Conservation (phyloP, 2,888 invertebrate species). For the Melieria picta region DNA sequence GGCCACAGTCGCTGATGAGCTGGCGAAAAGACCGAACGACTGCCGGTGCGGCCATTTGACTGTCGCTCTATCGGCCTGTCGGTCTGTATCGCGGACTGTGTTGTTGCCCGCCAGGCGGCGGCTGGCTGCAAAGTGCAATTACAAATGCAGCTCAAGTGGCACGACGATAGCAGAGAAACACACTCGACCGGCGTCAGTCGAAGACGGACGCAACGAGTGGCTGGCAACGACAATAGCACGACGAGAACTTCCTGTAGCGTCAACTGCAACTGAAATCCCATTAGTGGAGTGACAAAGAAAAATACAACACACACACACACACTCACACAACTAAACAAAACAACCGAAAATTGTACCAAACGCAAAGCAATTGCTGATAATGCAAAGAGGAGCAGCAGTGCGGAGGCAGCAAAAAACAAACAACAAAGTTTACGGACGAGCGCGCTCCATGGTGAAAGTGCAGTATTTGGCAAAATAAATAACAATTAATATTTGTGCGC, state of each 20-base stretch:
- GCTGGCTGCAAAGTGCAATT: slow-evolving; percentile 51
- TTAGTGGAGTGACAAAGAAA: slow-evolving; percentile 45
- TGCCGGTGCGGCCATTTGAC: too few species aligned
- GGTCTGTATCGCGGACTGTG: background rate
- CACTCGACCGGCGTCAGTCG: background rate
- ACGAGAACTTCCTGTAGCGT: background rate
- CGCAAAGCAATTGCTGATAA: background rate
- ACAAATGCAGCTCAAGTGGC: slow-evolving; percentile 56
- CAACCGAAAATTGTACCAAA: slow-evolving; percentile 18
- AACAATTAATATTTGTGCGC: slow-evolving; percentile 30
- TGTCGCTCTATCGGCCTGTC: too few species aligned
- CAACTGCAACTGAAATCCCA: slow-evolving; percentile 39
- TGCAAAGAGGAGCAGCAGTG: background rate
- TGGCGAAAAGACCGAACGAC: too few species aligned
- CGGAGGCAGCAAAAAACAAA: slow-evolving; percentile 1
- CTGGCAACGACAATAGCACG: slow-evolving; percentile 1
- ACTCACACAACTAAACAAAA: slow-evolving; percentile 17
- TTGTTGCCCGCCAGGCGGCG: background rate
- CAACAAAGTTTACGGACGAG: slow-evolving; percentile 2
- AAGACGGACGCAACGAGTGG: background rate
- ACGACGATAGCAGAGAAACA: slow-evolving; percentile 1
- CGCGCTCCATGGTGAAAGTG: background rate
- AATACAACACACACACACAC: slow-evolving; percentile 41
- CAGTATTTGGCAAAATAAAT: slow-evolving; percentile 17
- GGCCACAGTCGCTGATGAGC: too few species aligned